Percentiles rank a stretch among this genome's conserved stretches.
These are phyloP conservation scores for Tylochromis polylepis DNA, from an alignment of 2,113 vertebrate species.

Conservation along the genomic window DNA sequence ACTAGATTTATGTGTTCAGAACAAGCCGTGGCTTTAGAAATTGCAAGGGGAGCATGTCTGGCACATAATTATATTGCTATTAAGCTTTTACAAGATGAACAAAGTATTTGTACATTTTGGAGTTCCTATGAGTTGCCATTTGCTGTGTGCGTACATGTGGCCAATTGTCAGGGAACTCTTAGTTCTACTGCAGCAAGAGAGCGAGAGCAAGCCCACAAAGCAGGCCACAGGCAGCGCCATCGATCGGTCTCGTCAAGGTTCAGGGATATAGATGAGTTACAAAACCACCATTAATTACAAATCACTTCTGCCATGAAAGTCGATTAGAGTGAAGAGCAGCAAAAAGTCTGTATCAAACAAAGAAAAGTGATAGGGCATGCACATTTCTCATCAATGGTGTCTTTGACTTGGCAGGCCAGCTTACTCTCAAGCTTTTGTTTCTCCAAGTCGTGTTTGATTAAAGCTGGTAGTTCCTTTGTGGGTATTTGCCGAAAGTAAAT, in stretches of 20 bases:
- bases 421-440: background rate
- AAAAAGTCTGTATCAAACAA: slow-evolving; percentile 56
- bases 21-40: background rate
- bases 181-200: slow-evolving; percentile 19
- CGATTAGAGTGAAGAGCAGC: slow-evolving; percentile 55
- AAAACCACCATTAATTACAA: slow-evolving; percentile 75
- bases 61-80: background rate
- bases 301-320: slow-evolving; percentile 72
- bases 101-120: background rate
- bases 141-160: background rate
- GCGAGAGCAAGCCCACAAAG: slow-evolving; percentile 5
- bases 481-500: slow-evolving; percentile 34
- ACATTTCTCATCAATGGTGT: slow-evolving; percentile 38
- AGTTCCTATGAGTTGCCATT: background rate
- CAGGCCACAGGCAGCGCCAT: slow-evolving; percentile 61
- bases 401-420: background rate
- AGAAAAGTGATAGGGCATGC: slow-evolving; percentile 46
- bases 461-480: background rate
- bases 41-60: background rate
- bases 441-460: slow-evolving; percentile 9
- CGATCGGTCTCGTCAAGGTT: slow-evolving; percentile 65
- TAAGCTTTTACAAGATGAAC: background rate
- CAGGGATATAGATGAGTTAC: slow-evolving; percentile 68
- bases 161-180: background rate
- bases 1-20: background rate